Evolutionary conservation across 2,888 invertebrate genomes (phyloP), one percentile per base, ranked within the genome.

Genomic region (Xylota segnis): DNA sequence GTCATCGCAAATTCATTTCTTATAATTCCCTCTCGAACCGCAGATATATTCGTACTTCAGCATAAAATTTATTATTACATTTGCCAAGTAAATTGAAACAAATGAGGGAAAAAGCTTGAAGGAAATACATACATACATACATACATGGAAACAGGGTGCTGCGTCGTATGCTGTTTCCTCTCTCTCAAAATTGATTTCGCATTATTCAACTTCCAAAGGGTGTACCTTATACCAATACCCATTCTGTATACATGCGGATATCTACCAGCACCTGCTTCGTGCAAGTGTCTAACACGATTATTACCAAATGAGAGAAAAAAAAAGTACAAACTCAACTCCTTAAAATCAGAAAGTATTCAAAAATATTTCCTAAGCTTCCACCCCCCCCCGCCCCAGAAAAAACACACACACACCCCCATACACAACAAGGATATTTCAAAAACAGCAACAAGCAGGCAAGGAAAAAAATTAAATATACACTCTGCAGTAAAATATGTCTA

Each of bases 51-150:
- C 34, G 32, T 23, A 47, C 23, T 43, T 47, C 23, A 58, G 47
- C 52, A 71, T 71, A 59, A 37, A 72, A 59, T 72, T 72, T 72
- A 72, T 72, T 59, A 72, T 72, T 50, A 59, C 59, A 72, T 72
- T 72, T 40, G 27, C 45, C 18, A 18, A 34, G 58, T 47, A 71
- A 68, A 71, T 71, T 71, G 70, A 71, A 71, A 72, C 71, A 72
- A 72, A 72, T 61, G 59, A 72, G 37, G 37, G 29, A 37, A 59
- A 72, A 59, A 50, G 70, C 12, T 58, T 45, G 70, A 32, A 56
- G 56, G n/a, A 40, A 40, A 70, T 10, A 12, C 34, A 68, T 68
- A 7, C 9, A 18, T 29, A 29, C n/a, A 70, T 10, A 12, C 34
- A 68, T 68, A 7, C 9, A 18, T 29, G n/a, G n/a, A n/a, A 29